Evolutionary conservation across 2,797 vertebrate species (phyloP).

Genomic region (Podarcis lilfordi): DNA sequence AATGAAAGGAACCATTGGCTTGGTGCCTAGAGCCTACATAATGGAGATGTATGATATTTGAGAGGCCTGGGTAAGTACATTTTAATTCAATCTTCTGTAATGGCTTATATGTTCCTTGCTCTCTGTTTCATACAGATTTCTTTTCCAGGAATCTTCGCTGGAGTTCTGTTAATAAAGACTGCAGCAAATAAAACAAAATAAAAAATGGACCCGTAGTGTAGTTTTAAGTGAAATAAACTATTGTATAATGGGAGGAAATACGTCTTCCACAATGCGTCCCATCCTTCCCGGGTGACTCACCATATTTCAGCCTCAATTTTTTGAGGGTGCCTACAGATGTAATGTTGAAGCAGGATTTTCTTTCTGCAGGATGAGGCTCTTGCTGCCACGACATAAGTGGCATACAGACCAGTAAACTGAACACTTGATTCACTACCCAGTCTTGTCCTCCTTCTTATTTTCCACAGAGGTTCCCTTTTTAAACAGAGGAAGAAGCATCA

Average conservation of each 20-base stretch:
- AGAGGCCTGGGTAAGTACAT: slow-evolving; percentile 86
- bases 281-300: not conserved
- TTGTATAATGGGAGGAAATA: slow-evolving; percentile 40
- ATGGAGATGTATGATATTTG: slow-evolving; percentile 92
- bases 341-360: slow-evolving; percentile 1
- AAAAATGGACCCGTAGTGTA: slow-evolving; percentile 58
- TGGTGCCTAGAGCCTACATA: slow-evolving; percentile 96
- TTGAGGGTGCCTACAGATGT: not conserved
- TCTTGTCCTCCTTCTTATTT: too few relatives aligned
- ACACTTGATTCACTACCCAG: too few relatives aligned
- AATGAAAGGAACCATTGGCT: slow-evolving; percentile 93
- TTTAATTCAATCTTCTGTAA: slow-evolving; percentile 87
- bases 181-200: slow-evolving; percentile 64
- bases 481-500: too few relatives aligned
- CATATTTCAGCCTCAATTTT: not conserved
- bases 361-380: not conserved
- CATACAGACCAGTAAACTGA: too few relatives aligned
- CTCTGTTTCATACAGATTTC: slow-evolving; percentile 79
- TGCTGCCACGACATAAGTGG: too few relatives aligned
- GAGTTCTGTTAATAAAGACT: slow-evolving; percentile 78
- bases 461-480: too few relatives aligned
- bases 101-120: slow-evolving; percentile 83
- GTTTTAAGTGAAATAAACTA: slow-evolving; percentile 68
- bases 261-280: slow-evolving; percentile 33
- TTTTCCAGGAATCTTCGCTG: slow-evolving; percentile 78